Evolutionary conservation across 2,797 vertebrate genomes (phyloP), one percentile per base, ranked within the genome.

Genomic region (Acipenser ruthenus): DNA sequence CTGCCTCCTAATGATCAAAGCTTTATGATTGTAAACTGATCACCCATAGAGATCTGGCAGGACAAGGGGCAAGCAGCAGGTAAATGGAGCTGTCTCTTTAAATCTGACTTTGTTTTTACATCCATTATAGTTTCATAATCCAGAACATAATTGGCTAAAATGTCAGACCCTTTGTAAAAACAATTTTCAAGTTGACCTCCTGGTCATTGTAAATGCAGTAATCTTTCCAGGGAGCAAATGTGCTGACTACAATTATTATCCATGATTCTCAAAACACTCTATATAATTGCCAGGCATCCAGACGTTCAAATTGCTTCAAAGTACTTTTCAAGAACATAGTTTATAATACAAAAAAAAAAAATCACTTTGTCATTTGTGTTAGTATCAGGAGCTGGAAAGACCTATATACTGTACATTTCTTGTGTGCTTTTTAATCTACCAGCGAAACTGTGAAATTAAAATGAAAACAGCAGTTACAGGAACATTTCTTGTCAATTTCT

Each of bases 121-220:
- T 67, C 47, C 23, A 68, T 63, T 63, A 11, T 8, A 52, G 13
- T 47, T 49, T 56, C 62, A 51, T 48, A 67, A 48, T 15, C 64
- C 52, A 67, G 8, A 59, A 61, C 10, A 12, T 49, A 49, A 67
- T 64, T 70, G 65, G 63, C 48, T 64, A 58, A 70, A 67, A 49
- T 64, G 18, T 12, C 61, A 58, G 62, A 23, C 61, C 52, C 51
- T 58, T 18, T 56, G 47, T 59, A 23, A 61, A 59, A 70, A 65
- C 60, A 63, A 67, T 67, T 70, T 67, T 67, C 69, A 59, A 58
- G 65, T 66, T 70, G 52, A 66, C 69, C 69, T 52, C 51, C n/a
- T 50, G 49, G 60, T 48, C 52, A 55, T 67, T 23, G 15, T 66
- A 63, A 63, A 67, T 47, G 61, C 47, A 37, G 47, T 15, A 47